Evolutionary conservation across 2,888 invertebrate species (phyloP), one percentile per base, ranked within the genome.

Genomic region (Lordiphosa fenestrarum): DNA sequence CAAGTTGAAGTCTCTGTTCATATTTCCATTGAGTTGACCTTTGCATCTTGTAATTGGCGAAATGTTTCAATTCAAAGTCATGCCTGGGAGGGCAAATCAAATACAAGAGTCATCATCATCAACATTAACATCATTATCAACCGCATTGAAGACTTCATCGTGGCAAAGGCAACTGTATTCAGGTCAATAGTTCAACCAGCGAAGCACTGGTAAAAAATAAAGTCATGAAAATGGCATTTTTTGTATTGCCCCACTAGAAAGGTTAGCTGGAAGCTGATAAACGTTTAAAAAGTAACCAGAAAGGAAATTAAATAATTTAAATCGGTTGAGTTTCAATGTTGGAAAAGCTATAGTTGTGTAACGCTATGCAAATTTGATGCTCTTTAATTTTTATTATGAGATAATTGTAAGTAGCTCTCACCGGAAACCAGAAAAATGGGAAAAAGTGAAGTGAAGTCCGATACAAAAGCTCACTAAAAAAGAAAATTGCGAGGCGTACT

Each of bases 131-230:
- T 59, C 57, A 52, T 72, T 76, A 72, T 66, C 57, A 40, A 50
- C 54, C 53, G 37, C 40, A 59, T 33, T 49, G 38, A 36, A 55
- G 33, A 49, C 60, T 41, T 54, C 48, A 23, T 54, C 61, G 66
- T 83, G 66, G 44, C 74, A 67, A 48, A 36, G 35, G 23, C 12
- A 30, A 25, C n/a, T 9, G 19, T 21, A 23, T 81, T 56, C 67
- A 53, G 78, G 78, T 77, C 78, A 84, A 73, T 58, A 84, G 84
- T 81, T 80, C 84, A 84, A 47, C 55, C 5, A 37, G 19, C 55
- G 39, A 65, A 30, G 42, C 35, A 49, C 30, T 21, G 21, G 56
- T 39, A 36, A 44, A 35, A 35, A 40, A 47, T 50, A 66, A 39
- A 66, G 63, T 63, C 77, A 66, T 71, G 84, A 54, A 65, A 49